Evolutionary conservation across 2,113 vertebrate species (phyloP), one percentile per base, ranked within the genome.

Genomic region (Vimba vimba): DNA sequence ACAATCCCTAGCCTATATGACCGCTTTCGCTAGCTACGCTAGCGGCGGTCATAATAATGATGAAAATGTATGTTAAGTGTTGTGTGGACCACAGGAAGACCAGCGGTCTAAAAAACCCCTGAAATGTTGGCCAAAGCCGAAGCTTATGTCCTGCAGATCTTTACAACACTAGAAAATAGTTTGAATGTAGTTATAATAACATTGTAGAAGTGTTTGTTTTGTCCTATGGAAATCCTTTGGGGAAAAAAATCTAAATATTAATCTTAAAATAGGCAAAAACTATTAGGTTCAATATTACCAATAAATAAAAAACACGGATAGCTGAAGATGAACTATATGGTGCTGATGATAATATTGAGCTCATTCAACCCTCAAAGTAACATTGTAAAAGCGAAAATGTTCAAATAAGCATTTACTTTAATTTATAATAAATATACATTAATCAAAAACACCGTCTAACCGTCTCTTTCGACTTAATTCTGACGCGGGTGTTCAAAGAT

Each of bases 401-500:
- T 4, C 8, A n/a, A 59, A 59, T 59, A 19, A 57, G 6, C 0
- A 7, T 57, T 57, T 8, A 19, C 19, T 7, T 23, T 23, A 7
- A 57, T 57, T 57, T 57, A 23, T 8, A 23, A 0, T 0, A 23
- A 21, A 23, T 19, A 21, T 21, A 57, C 2, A 6, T 57, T 57
- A 57, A 21, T 57, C 6, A 8, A 57, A 55, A 55, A 55, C 15
- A 52, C 11, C n/a, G 27, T 2, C n/a, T 30, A 30, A 55, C 55
- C 0, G 2, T 7, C 1, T 52, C 50, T 19, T 55, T 55, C 2
- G 7, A 6, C 19, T 6, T 19, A 55, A 55, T 55, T 6, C 17
- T 55, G 52, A 39, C 1, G 39, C 60, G 60, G 0, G 69, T 91
- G 10, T 96, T 96, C 85, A 96, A 94, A 93, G 69, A 89, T 30